phyloP scores from a whole-genome alignment of 2,113 vertebrate species.

The Aphelocoma coerulescens region DNA sequence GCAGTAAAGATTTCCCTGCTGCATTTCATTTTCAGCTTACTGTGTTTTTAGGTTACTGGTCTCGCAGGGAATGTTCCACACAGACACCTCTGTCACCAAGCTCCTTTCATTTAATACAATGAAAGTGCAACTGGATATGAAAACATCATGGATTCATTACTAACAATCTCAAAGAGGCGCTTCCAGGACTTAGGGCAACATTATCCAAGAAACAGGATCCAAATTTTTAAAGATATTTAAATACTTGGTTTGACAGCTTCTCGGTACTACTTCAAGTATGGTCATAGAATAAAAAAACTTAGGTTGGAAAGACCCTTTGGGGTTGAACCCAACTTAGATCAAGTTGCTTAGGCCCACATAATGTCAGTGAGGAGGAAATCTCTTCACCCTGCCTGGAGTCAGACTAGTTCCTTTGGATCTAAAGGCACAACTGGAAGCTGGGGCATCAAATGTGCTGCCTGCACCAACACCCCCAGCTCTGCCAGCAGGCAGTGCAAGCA shows the following conservation, averaged over 20 bases:
- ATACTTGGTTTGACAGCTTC: neutral
- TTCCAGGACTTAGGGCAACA: neutral
- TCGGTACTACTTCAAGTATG: neutral
- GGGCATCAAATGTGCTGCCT: neutral
- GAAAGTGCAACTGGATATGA: neutral
- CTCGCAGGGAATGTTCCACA: neutral
- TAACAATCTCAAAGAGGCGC: neutral
- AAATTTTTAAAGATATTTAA: neutral
- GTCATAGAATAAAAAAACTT: rapidly evolving
- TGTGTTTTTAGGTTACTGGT: conserved; percentile 9
- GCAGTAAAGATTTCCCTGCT: neutral
- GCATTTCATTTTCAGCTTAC: neutral
- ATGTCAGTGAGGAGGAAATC: neutral
- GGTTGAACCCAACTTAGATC: neutral
- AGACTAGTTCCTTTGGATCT: neutral
- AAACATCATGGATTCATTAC: neutral
- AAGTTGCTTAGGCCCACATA: neutral
- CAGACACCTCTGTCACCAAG: neutral
- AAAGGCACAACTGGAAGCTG: neutral
- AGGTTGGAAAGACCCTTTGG: neutral
- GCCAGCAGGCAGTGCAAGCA: rapidly evolving
- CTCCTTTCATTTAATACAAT: neutral
- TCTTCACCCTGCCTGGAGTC: neutral
- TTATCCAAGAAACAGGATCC: neutral
- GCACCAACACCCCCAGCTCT: neutral